Base-by-base conservation (phyloP, 2,797 vertebrate species). In the Pipistrellus nathusii region DNA sequence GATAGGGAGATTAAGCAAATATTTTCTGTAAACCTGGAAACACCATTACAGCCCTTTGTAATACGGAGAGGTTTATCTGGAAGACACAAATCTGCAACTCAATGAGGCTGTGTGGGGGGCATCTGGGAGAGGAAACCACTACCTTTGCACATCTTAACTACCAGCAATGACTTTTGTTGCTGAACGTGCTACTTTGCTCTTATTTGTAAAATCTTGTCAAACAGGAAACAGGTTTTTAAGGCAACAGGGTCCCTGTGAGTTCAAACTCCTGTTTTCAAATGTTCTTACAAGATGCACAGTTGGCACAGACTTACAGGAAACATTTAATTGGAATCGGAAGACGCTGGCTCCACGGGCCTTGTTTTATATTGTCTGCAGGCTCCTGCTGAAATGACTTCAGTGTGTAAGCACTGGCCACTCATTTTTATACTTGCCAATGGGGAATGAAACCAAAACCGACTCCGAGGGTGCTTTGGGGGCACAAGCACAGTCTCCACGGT, bases 141-240 rank as follows among this genome's bases (percentile, higher is more conserved):
- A 95, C 96, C 97, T 98, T 97, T 93, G 96, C 96, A 92, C 96
- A 95, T 15, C 96, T 77, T 96, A 93, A 88, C 90, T 90, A 0
- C 82, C 96, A 69, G 98, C 98, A 98, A 98, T 97, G 93, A 96
- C 96, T 98, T 97, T 96, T 98, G 97, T 96, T 97, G 97, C 97
- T 98, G 98, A 98, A 97, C 97, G 95, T 15, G 83, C 97, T 95
- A 95, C 97, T 98, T 98, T 97, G 90, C 97, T 96, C 95, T 96
- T 96, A 92, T 98, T 98, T 98, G 97, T 98, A 97, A 98, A 98
- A 97, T 98, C 98, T 98, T 98, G 98, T 98, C 97, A 98, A 98
- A 98, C 98, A 98, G 98, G 98, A 98, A 98, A 97, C 98, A 98
- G 98, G 97, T 98, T 98, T 97, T 98, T 13, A 46, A 98, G 98